Base-by-base conservation (phyloP, 2,113 vertebrate genomes). In the Burhinus oedicnemus region DNA sequence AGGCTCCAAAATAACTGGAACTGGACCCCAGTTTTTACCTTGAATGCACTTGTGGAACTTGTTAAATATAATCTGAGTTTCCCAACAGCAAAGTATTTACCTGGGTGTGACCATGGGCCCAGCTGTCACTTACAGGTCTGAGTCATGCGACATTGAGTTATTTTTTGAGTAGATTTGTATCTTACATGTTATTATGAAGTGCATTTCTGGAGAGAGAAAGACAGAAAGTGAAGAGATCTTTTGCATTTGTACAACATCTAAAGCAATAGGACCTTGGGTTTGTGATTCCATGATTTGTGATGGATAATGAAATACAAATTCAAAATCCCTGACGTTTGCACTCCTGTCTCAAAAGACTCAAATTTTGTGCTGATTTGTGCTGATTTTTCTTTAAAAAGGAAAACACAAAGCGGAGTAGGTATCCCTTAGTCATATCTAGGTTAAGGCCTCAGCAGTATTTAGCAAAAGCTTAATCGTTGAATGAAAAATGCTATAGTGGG, bases 111-210 rank as follows among this genome's bases (percentile, higher is more conserved):
- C 78, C 1, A 6, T 13, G 42, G 42, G 60, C 80, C 44, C 0
- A 1, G 27, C 12, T 88, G 47, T 38, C 51, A 12, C 44, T 72
- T 20, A 25, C 11, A 74, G 15, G 23, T 66, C 58, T 38, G 60
- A 78, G 72, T 74, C 78, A 90, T 4, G 29, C 0, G 0, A 26
- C 17, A 51, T 3, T 0, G 1, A 75, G 52, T 55, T 58, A 36
- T 83, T 22, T 57, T 77, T 55, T 22, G 54, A 64, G 57, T 2
- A 79, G 54, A 80, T 80, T 38, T 30, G 7, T 86, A 55, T 65
- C 69, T 87, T 84, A 25, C 9, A 6, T 21, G 7, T 78, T 49
- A 74, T 81, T 66, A 58, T 36, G 9, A 57, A 66, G 45, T 30
- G 25, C 22, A 29, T 5, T 36, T 90, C 45, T 81, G 23, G 30